A percentile compares a stretch with the other conserved stretches of the same genome.
These are phyloP conservation scores for Vulpes ferrilata DNA, from an alignment of 2,113 vertebrate genomes.

Conservation along the genomic window DNA sequence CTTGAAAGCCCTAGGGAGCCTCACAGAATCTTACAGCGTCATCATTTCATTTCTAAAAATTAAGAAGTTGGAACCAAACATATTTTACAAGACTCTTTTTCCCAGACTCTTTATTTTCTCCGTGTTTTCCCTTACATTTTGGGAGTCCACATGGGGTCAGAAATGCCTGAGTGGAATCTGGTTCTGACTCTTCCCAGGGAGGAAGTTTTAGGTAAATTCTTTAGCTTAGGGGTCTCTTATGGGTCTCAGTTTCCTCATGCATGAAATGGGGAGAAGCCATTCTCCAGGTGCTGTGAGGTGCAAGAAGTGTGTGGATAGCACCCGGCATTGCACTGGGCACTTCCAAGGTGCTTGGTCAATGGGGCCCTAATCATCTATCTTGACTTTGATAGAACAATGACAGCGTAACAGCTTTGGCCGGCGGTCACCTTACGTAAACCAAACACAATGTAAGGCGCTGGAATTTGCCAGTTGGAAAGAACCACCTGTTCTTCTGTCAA, in stretches of 20 bases:
- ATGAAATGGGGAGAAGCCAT: background rate
- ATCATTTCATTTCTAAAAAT: background rate
- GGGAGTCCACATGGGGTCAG: accelerated
- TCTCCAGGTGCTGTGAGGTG: background rate
- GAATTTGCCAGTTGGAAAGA: background rate
- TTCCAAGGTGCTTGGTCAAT: background rate
- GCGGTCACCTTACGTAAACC: no score
- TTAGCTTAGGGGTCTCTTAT: background rate
- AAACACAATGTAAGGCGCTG: background rate
- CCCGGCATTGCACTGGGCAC: background rate
- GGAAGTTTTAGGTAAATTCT: background rate
- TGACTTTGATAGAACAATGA: background rate
- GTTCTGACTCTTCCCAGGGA: background rate
- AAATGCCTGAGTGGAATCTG: background rate
- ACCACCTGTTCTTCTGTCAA: background rate
- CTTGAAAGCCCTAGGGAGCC: accelerated
- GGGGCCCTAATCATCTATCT: background rate
- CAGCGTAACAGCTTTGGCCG: background rate
- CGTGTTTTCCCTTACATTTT: background rate
- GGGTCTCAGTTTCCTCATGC: background rate
- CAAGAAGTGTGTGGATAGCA: background rate
- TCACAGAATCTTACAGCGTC: background rate
- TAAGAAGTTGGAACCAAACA: background rate
- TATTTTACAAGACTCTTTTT: background rate
- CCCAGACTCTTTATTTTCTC: background rate